phyloP scores from a whole-genome alignment of 2,797 vertebrate genomes.

The Pseudochromis fuscus region DNA sequence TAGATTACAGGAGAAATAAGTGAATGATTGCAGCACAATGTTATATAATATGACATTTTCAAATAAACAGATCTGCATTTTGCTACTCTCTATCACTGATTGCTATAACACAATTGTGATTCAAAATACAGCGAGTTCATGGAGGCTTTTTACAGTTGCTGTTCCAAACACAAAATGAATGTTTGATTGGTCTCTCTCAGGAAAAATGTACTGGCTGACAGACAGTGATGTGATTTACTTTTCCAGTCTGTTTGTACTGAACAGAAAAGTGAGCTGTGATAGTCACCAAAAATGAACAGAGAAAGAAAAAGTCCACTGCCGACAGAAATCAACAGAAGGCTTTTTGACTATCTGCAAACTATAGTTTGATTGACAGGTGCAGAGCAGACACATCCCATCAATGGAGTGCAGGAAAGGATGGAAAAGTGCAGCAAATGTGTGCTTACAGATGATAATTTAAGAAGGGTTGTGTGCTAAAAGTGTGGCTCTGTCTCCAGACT shows the following conservation, averaged over 20 bases:
- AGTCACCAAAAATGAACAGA: not conserved
- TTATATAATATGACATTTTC: constrained; percentile 62
- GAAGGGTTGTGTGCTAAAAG: not conserved
- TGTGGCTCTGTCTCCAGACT: not conserved
- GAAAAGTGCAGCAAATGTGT: not conserved
- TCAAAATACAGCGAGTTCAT: constrained; percentile 27
- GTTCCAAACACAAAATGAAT: constrained; percentile 39
- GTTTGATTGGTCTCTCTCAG: constrained; percentile 51
- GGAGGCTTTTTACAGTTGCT: constrained; percentile 1
- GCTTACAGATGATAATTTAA: not conserved
- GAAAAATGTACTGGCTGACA: constrained; percentile 40
- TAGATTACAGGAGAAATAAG: constrained; percentile 48
- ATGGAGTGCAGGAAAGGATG: not conserved
- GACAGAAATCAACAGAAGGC: constrained; percentile 5
- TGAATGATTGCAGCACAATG: constrained; percentile 40
- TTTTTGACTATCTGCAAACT: not conserved
- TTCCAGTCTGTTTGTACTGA: constrained; percentile 39
- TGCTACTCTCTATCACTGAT: constrained; percentile 55
- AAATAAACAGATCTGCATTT: constrained; percentile 66
- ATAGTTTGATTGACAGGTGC: constrained; percentile 8
- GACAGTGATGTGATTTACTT: constrained; percentile 53
- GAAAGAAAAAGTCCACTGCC: not conserved
- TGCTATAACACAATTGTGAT: constrained; percentile 58
- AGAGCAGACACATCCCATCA: not conserved
- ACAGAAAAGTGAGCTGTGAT: constrained; percentile 23